phyloP scores from a whole-genome alignment of 1,140 invertebrate species.

The Berghia stephanieae region DNA sequence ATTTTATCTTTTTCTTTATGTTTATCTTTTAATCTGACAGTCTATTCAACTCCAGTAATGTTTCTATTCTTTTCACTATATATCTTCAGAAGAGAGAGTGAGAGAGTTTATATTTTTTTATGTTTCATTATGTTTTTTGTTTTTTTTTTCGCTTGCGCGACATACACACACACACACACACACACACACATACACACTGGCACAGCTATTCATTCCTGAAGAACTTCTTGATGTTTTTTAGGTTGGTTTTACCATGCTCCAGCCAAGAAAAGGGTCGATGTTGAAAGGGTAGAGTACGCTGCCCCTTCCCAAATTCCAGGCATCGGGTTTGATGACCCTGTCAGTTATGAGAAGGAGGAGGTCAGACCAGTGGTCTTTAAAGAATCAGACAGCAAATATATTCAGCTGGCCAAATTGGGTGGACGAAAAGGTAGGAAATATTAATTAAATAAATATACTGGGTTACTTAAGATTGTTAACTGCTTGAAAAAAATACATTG shows the following conservation, averaged over 20 bases:
- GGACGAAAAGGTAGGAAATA: constrained; percentile 60
- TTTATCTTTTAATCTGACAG: too few species aligned
- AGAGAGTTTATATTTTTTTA: too few species aligned
- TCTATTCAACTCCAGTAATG: too few species aligned
- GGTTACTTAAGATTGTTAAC: too few species aligned
- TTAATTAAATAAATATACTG: too few species aligned
- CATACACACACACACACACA: neutral
- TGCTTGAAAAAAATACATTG: too few species aligned
- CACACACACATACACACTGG: neutral
- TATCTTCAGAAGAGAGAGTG: too few species aligned
- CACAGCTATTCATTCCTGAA: neutral
- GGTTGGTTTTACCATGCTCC: constrained; percentile 66
- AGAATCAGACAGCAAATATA: constrained; percentile 62
- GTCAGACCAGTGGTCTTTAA: constrained; percentile 45
- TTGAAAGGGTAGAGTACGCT: constrained; percentile 46
- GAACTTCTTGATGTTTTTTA: constrained; percentile 28
- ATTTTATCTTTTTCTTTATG: too few species aligned
- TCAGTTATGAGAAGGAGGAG: constrained; percentile 34
- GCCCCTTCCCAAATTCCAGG: constrained; percentile 60
- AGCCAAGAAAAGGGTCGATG: constrained; percentile 33
- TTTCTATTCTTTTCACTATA: too few species aligned
- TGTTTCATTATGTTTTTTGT: too few species aligned
- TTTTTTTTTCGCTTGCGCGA: neutral
- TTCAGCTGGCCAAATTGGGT: constrained; percentile 60
- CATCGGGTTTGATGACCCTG: constrained; percentile 42